A percentile compares a stretch with the other conserved stretches of the same genome.
Evolutionary conservation across 2,797 vertebrate genomes (phyloP).

Genomic region (Ciconia nigra): DNA sequence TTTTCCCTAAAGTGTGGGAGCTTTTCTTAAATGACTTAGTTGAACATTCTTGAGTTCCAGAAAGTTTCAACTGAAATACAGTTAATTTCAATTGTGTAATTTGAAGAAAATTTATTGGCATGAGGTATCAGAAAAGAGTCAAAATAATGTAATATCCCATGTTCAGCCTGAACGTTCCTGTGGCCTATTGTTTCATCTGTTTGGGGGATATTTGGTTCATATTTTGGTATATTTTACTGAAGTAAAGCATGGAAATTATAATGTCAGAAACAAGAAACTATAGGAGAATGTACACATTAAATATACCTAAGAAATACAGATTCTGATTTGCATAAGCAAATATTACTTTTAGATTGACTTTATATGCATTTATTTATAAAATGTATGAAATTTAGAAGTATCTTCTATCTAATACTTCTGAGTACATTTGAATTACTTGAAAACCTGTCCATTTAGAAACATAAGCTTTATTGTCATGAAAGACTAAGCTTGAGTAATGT

Average conservation of each 20-base stretch:
- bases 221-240: not conserved
- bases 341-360: not conserved
- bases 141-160: not conserved
- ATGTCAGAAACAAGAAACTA: not conserved
- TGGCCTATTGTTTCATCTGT: not conserved
- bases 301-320: not conserved
- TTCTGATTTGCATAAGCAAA: not conserved
- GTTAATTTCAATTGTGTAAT: not conserved
- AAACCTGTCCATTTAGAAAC: not conserved
- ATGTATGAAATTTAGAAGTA: not conserved
- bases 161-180: not conserved
- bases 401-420: not conserved
- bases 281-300: not conserved
- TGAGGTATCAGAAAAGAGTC: not conserved
- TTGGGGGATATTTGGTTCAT: not conserved
- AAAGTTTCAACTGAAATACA: not conserved
- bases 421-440: not conserved
- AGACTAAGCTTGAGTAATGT: not conserved
- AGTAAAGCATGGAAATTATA: not conserved
- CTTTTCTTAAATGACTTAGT: not conserved
- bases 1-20: not conserved
- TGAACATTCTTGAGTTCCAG: not conserved
- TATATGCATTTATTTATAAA: not conserved
- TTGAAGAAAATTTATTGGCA: not conserved
- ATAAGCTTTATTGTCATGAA: not conserved